These are phyloP conservation scores for Mustelus asterias DNA, from an alignment of 2,113 vertebrate species.

Conservation along the genomic window DNA sequence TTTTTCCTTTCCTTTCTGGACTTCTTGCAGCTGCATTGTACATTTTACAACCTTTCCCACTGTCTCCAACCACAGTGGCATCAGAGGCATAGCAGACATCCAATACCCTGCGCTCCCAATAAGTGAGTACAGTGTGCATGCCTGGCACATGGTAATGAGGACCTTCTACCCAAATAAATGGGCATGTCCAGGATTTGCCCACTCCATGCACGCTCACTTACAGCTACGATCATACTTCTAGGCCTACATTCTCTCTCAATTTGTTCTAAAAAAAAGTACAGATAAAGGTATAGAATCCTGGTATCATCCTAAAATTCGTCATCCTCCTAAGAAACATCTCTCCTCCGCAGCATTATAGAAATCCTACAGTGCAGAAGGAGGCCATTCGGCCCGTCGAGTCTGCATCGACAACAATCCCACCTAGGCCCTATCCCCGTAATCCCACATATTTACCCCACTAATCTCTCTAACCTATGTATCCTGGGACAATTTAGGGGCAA, in stretches of 20 bases:
- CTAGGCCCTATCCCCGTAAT: no score
- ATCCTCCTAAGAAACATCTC: not conserved
- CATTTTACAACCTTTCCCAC: not conserved
- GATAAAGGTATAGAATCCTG: not conserved
- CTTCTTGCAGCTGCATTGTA: not conserved
- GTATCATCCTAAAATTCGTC: not conserved
- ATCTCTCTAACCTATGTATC: no score
- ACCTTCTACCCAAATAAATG: not conserved
- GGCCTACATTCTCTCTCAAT: not conserved
- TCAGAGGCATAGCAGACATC: not conserved
- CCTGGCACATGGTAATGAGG: not conserved
- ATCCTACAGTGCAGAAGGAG: no score
- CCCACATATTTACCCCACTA: no score
- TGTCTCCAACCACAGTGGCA: not conserved
- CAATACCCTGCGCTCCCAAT: not conserved
- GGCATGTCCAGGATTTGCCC: not conserved
- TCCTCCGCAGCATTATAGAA: no score
- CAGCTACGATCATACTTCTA: not conserved
- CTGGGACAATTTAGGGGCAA: no score
- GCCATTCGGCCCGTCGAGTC: no score
- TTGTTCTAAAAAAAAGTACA: not conserved
- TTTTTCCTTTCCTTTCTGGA: not conserved
- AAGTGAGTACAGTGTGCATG: not conserved
- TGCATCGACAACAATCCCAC: no score
- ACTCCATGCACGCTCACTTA: not conserved